Base-by-base conservation (phyloP, 2,113 vertebrate species). In the Diphyllodes magnificus region DNA sequence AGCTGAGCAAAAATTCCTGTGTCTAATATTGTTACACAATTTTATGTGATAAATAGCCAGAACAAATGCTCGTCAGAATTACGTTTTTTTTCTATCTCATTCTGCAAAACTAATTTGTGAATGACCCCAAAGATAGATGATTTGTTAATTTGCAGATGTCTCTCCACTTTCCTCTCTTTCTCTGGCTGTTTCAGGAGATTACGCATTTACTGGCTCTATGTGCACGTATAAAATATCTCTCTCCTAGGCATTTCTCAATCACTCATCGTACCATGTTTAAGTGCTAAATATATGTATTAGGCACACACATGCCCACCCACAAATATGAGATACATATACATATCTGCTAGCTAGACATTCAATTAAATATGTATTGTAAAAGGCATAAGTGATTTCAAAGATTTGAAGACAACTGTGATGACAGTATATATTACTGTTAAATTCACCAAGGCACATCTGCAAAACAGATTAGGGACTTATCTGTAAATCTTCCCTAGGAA, bases 81-180 rank as follows among this genome's bases (percentile, higher is more conserved):
- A 91, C n/a, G 75, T 87, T 97, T 92, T 96, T 94, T 93, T 96
- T 97, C 95, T 97, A 90, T 57, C 93, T 97, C 85, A 96, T 95
- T 96, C 95, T 97, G 96, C 93, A 97, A 97, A 97, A 97, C 82
- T 76, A 98, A 97, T 97, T 95, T 87, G 90, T 71, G 95, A 97
- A 80, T 94, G 33, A 92, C 93, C 93, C 95, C 82, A 84, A 94
- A 97, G 96, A 96, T 86, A 95, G 90, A 89, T 92, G 86, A 91
- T 96, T 97, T 97, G 96, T 97, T 97, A 93, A 97, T 97, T 93
- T 97, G 91, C 95, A 96, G 94, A 95, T 98, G 94, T 93, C 86
- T 92, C 88, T 59, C 56, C 90, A 89, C 91, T 95, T 30, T 65
- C 83, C 91, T 92, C 72, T 83, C 90, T 33, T 78, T 82, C 92